Percentiles rank a stretch among this genome's conserved stretches.
These are phyloP conservation scores for Eugnorisma glareosa DNA, from an alignment of 2,888 invertebrate species.

Conservation along the genomic window DNA sequence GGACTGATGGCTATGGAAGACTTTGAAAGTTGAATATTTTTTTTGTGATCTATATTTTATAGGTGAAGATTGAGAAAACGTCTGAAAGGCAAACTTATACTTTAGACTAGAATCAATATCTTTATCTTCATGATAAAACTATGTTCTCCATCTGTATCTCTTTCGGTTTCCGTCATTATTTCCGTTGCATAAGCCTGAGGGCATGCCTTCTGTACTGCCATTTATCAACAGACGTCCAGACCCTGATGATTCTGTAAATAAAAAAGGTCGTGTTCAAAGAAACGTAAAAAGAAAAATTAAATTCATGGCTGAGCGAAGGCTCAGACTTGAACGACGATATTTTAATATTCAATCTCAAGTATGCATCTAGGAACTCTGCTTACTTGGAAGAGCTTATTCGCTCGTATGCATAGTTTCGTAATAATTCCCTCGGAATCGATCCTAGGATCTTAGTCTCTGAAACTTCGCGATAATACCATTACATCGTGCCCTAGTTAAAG, in stretches of 20 bases:
- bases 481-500: conserved; percentile 56
- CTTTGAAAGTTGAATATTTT: background rate
- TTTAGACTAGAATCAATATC: background rate
- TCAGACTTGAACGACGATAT: conserved; percentile 23
- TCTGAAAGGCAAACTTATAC: background rate
- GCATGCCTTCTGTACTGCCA: background rate
- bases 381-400: conserved; percentile 48
- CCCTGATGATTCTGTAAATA: background rate
- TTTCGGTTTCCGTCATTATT: too few species aligned
- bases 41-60: background rate
- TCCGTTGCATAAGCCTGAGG: background rate
- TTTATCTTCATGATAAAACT: background rate
- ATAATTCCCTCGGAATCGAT: conserved; percentile 57
- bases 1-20: background rate
- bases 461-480: conserved; percentile 59
- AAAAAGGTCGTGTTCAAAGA: background rate
- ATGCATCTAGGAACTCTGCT: conserved; percentile 41
- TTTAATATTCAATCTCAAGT: conserved; percentile 57
- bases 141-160: background rate
- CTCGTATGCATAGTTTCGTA: conserved; percentile 58
- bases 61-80: background rate
- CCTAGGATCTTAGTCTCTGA: conserved; percentile 53
- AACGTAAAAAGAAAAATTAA: conserved; percentile 6
- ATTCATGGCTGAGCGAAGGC: background rate
- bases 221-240: background rate